Evolutionary conservation across 2,797 vertebrate species (phyloP).

Genomic region (Anguilla marmorata): DNA sequence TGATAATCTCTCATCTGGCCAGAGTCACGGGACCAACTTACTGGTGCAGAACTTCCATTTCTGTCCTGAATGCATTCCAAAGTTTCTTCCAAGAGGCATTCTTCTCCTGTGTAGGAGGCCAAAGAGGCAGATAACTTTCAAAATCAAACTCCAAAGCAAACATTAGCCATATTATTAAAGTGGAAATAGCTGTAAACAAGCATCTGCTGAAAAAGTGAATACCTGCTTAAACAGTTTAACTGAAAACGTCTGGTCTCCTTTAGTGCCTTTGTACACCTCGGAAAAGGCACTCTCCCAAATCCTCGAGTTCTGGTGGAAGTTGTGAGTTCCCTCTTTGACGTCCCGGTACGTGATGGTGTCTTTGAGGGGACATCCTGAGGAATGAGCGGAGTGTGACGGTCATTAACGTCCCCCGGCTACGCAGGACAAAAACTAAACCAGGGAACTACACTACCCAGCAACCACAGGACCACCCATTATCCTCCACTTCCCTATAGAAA

Average conservation of each 20-base stretch:
- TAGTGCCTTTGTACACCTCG: slow-evolving; percentile 66
- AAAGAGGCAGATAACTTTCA: not conserved
- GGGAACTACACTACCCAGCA: not conserved
- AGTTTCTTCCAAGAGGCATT: slow-evolving; percentile 61
- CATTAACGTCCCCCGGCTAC: not conserved
- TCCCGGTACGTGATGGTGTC: slow-evolving; percentile 60
- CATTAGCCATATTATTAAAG: too few relatives aligned
- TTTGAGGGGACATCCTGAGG: slow-evolving; percentile 39
- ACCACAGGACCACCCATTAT: not conserved
- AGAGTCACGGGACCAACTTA: slow-evolving; percentile 47
- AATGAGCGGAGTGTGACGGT: slow-evolving; percentile 35
- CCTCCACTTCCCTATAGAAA: not conserved
- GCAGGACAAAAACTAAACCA: not conserved
- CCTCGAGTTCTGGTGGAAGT: slow-evolving; percentile 70
- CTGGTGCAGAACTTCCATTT: slow-evolving; percentile 74
- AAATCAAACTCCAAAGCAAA: not conserved
- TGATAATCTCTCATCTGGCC: too few relatives aligned
- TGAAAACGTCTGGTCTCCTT: slow-evolving; percentile 60
- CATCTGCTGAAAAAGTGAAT: not conserved
- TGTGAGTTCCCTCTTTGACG: slow-evolving; percentile 65
- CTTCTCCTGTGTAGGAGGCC: slow-evolving; percentile 49
- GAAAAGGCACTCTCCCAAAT: slow-evolving; percentile 69
- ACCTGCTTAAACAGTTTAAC: slow-evolving; percentile 81
- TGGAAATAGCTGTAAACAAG: too few relatives aligned
- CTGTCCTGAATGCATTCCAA: slow-evolving; percentile 72